phyloP scores from a whole-genome alignment of 2,888 invertebrate genomes.

The Malthinus flaveolus region DNA sequence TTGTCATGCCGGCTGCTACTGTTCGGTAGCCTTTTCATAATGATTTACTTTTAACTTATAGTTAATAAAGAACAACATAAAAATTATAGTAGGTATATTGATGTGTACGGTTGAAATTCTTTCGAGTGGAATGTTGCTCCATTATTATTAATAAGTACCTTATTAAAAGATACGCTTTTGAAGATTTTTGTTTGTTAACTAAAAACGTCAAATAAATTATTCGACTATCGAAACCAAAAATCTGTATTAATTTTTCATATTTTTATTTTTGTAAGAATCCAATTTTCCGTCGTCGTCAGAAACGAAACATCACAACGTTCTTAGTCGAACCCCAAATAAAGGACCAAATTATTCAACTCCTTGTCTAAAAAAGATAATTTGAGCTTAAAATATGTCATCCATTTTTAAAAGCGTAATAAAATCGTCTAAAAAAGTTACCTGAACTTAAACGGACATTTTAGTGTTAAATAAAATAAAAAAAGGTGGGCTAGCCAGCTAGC shows the following conservation, averaged over 20 bases:
- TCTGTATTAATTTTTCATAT: no score
- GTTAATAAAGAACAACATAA: slow-evolving; percentile 22
- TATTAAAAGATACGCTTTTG: slow-evolving; percentile 19
- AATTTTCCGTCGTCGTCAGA: background rate
- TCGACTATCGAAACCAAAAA: no score
- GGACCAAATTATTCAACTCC: no score
- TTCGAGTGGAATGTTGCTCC: slow-evolving; percentile 22
- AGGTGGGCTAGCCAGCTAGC: background rate
- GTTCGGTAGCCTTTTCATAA: slow-evolving; percentile 23
- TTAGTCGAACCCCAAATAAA: no score
- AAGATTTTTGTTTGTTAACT: no score
- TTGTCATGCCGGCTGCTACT: slow-evolving; percentile 32
- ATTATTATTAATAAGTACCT: slow-evolving; percentile 27
- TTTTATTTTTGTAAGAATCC: no score
- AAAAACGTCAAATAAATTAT: no score
- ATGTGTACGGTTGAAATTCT: slow-evolving; percentile 20
- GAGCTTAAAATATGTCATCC: no score
- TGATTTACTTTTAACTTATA: slow-evolving; percentile 22
- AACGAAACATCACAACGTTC: no score
- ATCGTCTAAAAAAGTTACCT: slow-evolving; percentile 11
- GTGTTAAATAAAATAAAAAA: slow-evolving; percentile 13
- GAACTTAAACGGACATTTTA: slow-evolving; percentile 16
- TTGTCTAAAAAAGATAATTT: no score
- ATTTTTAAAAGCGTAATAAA: slow-evolving; percentile 7
- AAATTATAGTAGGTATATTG: slow-evolving; percentile 16